Evolutionary conservation across 2,113 vertebrate genomes (phyloP), one percentile per base, ranked within the genome.

Genomic region (Indicator maculatus): DNA sequence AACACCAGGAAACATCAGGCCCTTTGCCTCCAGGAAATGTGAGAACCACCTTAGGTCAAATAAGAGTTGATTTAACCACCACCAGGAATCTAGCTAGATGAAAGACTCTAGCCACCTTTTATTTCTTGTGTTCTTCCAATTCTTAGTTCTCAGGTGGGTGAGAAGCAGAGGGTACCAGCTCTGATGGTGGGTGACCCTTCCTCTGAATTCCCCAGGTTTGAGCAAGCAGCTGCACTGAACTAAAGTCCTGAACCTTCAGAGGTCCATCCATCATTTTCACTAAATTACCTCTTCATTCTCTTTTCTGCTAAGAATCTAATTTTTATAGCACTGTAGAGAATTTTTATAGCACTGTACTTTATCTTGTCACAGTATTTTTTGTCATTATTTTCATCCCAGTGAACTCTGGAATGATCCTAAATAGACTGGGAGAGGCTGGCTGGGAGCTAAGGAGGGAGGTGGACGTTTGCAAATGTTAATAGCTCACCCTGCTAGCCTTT

Each of bases 261-360:
- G 93, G 93, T 95, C 95, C 96, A 97, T 97, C 95, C 96, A 97
- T 96, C 93, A 94, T 90, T 96, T 96, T 95, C 94, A 96, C 94
- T 97, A 95, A 97, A 97, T 97, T 95, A 97, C 94, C 94, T 95
- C 91, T 94, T 97, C 96, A 95, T 94, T 95, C 95, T 94, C 93
- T 97, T 95, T 95, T 94, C 95, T 95, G 94, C 93, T 95, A 97
- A 95, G 93, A 97, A 96, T 96, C 95, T 97, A 96, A 96, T 97
- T 96, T 97, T 97, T 97, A 97, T 96, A 97, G 95, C 95, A 96
- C 94, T 93, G 95, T 96, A 96, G 96, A 96, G 95, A 95, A 96
- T 96, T 96, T 96, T 96, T 96, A 96, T 96, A 96, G 96, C 95
- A 96, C 95, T 60, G 79, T 95, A 95, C 95, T 97, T 97, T 97